Conservation (phyloP, 2,113 vertebrate species). For the Pseudonaja textilis region DNA sequence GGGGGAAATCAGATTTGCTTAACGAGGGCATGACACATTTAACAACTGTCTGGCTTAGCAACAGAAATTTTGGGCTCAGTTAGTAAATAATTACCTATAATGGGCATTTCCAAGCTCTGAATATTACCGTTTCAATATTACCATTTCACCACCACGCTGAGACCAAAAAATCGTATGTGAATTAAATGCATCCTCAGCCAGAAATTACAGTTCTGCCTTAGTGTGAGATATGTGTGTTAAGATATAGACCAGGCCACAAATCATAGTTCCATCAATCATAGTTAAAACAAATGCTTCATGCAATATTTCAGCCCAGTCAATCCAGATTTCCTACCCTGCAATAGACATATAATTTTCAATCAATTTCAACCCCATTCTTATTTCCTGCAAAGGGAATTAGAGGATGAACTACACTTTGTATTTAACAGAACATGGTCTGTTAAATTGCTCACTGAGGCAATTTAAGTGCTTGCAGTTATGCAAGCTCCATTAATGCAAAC, state of each 20-base stretch:
- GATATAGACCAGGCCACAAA: neutral
- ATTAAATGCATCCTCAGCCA: neutral
- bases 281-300: neutral
- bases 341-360: slow-evolving; percentile 12
- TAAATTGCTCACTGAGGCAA: slow-evolving; percentile 6
- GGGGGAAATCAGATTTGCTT: no score
- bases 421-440: neutral
- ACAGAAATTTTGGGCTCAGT: no score
- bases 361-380: slow-evolving; percentile 5
- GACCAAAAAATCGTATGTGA: neutral
- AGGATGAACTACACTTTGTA: neutral
- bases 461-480: slow-evolving; percentile 10
- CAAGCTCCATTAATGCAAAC: slow-evolving; percentile 14
- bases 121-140: neutral
- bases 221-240: neutral
- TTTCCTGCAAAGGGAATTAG: slow-evolving; percentile 30
- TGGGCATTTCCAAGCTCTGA: neutral
- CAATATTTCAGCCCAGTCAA: neutral
- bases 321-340: neutral
- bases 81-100: neutral
- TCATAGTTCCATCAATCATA: neutral
- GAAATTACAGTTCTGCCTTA: neutral
- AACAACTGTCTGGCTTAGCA: no score
- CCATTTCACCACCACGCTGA: neutral
- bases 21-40: no score